Conservation (phyloP, 2,797 vertebrate species). For the Phrynocephalus vlangalii region DNA sequence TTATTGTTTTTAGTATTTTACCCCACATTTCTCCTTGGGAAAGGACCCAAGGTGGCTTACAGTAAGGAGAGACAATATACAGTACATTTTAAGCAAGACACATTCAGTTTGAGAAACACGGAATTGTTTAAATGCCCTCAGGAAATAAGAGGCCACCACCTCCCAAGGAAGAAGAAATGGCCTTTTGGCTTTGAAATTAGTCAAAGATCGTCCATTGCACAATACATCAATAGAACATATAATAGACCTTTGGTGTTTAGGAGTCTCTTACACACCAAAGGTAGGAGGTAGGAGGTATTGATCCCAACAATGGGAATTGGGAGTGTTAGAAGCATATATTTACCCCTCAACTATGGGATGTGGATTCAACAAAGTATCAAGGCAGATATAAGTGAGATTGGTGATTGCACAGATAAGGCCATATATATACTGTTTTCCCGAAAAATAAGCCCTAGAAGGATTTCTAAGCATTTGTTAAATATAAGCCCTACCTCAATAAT, state of each 20-base stretch:
- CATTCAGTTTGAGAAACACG: too few species aligned
- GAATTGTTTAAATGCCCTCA: background rate
- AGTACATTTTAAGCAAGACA: too few species aligned
- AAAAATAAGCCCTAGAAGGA: too few species aligned
- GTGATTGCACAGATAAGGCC: background rate
- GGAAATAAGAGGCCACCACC: too few species aligned
- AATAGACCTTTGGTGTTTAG: background rate
- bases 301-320: background rate
- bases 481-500: too few species aligned
- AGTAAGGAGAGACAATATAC: too few species aligned
- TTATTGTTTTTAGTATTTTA: too few species aligned
- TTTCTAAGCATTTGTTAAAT: too few species aligned
- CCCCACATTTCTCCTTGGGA: too few species aligned
- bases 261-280: background rate
- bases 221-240: background rate
- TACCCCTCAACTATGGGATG: background rate
- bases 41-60: too few species aligned
- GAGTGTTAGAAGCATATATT: background rate
- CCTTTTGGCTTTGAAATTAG: background rate
- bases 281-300: background rate
- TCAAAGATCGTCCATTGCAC: background rate
- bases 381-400: background rate
- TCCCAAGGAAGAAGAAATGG: background rate
- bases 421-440: background rate
- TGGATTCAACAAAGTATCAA: background rate